Evolutionary conservation across 2,797 vertebrate species (phyloP), one percentile per base, ranked within the genome.

Genomic region (Danio jaintianensis): DNA sequence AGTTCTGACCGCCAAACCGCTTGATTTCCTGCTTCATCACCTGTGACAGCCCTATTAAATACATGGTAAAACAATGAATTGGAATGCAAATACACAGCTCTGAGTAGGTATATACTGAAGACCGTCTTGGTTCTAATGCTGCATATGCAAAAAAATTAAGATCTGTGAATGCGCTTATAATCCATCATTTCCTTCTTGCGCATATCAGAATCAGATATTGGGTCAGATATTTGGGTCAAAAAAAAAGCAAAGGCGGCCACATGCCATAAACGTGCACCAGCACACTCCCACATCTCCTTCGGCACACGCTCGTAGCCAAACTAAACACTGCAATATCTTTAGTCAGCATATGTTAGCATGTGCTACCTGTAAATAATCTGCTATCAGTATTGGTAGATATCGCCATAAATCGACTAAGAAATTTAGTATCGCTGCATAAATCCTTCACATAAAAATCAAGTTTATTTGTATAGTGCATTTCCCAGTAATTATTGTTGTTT

Each of bases 281-380:
- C 53, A 16, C 47, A 87, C 83, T 40, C 75, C 64, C 68, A 78
- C 52, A 77, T 13, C 75, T 64, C 42, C 15, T 48, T 81, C 85
- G 84, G 79, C 87, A 66, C 53, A 80, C 74, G 84, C 76, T 78
- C 9, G 61, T 47, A 56, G 43, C 48, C 63, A 38, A 55, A 69
- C 53, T 82, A 76, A 69, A 70, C 45, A 38, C 13, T 6, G 56
- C 7, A n/a, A 29, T 66, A 48, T 58, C 59, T 9, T 55, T 78
- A 86, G 78, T 68, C 80, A 86, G 77, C 75, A 83, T 72, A 82
- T 74, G 83, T 78, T 68, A 52, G 73, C 29, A 29, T 29, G 29
- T 29, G 29, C 29, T 29, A 29, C 29, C 29, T 29, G 29, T 29
- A 29, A 29, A 29, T 29, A 29, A 29, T 29, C 29, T 29, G 29